phyloP scores from a whole-genome alignment of 2,113 vertebrate genomes.

The Benthochromis sp. region DNA sequence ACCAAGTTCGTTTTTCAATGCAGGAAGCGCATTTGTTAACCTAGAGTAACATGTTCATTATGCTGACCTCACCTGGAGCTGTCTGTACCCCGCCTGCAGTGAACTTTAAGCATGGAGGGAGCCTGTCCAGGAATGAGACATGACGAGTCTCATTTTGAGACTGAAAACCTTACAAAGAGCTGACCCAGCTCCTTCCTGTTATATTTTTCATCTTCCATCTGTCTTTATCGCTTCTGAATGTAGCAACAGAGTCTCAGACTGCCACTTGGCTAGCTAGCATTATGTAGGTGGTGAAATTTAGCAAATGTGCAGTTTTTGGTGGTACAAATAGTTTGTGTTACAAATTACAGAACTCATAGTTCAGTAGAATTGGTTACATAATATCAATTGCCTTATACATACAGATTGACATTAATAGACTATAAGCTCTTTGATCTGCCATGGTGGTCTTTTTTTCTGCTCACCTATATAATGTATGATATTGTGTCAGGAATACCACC shows the following conservation, averaged over 20 bases:
- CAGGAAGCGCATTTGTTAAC: not conserved
- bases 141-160: not conserved
- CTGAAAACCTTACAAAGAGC: not conserved
- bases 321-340: not conserved
- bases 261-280: not conserved
- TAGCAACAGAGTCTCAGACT: not conserved
- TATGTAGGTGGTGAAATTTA: not conserved
- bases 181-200: not conserved
- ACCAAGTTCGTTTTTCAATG: not conserved
- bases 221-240: not conserved
- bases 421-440: not conserved
- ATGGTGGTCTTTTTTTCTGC: not conserved
- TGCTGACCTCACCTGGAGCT: not conserved
- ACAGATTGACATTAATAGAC: not conserved
- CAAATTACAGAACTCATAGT: not conserved
- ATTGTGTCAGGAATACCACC: not conserved
- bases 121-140: not conserved
- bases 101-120: not conserved
- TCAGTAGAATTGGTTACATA: not conserved
- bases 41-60: not conserved
- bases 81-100: not conserved
- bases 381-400: not conserved
- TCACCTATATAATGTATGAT: not conserved
- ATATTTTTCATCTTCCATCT: not conserved
- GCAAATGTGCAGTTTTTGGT: not conserved